These are phyloP conservation scores for Dicyema japonicum DNA, from an alignment of 1,140 invertebrate species.

Conservation along the genomic window DNA sequence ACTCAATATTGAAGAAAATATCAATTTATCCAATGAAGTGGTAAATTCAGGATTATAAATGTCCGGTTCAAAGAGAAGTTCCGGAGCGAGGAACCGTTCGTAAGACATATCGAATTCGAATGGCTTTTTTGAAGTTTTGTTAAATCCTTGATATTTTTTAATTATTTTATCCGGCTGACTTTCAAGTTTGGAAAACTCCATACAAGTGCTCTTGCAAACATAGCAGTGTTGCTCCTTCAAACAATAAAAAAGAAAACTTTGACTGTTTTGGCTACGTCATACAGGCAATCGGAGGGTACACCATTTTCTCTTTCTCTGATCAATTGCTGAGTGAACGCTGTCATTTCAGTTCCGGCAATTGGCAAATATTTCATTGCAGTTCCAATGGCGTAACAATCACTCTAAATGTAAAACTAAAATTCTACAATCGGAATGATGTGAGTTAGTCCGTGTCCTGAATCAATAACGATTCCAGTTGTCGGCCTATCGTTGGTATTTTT, in stretches of 20 bases:
- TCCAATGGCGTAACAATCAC: constrained; percentile 92
- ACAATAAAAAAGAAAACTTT: too few species aligned
- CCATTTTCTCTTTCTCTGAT: constrained; percentile 73
- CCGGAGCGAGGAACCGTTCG: constrained; percentile 80
- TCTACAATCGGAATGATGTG: constrained; percentile 98
- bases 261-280: constrained; percentile 92
- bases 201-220: constrained; percentile 91
- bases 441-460: constrained; percentile 97
- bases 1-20: too few species aligned
- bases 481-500: constrained; percentile 51
- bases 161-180: constrained; percentile 68
- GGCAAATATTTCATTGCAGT: constrained; percentile 99
- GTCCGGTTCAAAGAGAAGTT: constrained; percentile 99
- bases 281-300: constrained; percentile 85
- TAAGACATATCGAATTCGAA: constrained; percentile 90
- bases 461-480: constrained; percentile 72
- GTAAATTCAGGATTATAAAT: too few species aligned
- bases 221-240: constrained; percentile 62
- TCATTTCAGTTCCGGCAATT: constrained; percentile 90
- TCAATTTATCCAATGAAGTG: too few species aligned
- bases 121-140: constrained; percentile 63
- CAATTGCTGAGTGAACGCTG: constrained; percentile 86
- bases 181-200: constrained; percentile 96
- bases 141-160: constrained; percentile 58
- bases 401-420: too few species aligned